These are phyloP conservation scores for Avahi laniger DNA, from an alignment of 2,797 vertebrate species.

Conservation along the genomic window DNA sequence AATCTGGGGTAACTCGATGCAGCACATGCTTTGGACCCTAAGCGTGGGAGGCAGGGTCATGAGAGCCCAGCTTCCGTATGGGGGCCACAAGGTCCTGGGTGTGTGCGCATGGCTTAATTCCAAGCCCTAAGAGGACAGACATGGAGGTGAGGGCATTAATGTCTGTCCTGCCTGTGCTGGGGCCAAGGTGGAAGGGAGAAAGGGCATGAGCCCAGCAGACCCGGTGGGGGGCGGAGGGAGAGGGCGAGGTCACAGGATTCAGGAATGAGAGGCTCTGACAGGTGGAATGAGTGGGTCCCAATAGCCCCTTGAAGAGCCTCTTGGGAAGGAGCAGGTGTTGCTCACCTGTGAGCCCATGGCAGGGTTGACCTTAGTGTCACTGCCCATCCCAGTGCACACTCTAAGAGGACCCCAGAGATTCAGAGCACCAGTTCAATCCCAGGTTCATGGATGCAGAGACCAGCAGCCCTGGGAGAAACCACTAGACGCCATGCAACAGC, in stretches of 20 bases:
- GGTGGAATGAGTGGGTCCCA: background rate
- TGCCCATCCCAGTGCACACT: background rate
- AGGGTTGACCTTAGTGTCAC: background rate
- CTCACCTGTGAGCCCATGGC: background rate
- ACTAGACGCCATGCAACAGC: background rate
- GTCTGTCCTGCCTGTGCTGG: background rate
- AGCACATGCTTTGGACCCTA: background rate
- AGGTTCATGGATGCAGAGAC: background rate
- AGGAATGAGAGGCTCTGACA: background rate
- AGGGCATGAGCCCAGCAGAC: background rate
- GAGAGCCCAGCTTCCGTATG: background rate
- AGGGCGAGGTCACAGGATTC: background rate
- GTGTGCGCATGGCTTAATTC: background rate
- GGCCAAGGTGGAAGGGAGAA: background rate
- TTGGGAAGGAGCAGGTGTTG: background rate
- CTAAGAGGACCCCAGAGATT: background rate
- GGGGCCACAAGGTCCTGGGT: background rate
- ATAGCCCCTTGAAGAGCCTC: background rate
- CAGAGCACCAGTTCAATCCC: background rate
- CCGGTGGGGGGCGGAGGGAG: fast-evolving
- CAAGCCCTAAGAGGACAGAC: background rate
- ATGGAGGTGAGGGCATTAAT: background rate
- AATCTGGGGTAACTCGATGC: background rate
- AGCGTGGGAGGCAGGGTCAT: background rate
- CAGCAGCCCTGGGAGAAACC: background rate